These are phyloP conservation scores for Pteropus alecto DNA, from an alignment of 2,113 vertebrate species.

Conservation along the genomic window DNA sequence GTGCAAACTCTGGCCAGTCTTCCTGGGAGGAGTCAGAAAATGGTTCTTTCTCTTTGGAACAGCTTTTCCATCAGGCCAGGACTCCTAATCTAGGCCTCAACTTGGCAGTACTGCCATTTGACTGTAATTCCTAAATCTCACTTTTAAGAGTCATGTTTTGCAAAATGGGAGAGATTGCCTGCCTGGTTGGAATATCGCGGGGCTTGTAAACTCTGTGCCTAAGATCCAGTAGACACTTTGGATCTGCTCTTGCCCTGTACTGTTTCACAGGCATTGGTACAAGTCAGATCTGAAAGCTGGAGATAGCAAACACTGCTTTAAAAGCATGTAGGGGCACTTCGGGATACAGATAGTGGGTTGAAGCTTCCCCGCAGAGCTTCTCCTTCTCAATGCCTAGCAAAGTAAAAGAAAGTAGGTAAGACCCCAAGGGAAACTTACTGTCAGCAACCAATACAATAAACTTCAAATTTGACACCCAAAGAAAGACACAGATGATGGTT, in stretches of 20 bases:
- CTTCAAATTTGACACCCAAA: background rate
- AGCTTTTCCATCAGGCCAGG: background rate
- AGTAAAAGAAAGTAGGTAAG: background rate
- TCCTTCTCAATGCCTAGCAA: constrained; percentile 1
- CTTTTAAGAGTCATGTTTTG: background rate
- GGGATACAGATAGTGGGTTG: background rate
- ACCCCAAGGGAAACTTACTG: background rate
- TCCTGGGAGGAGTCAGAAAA: background rate
- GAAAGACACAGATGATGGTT: background rate
- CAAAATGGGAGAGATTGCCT: background rate
- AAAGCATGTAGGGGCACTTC: background rate
- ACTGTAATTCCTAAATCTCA: background rate
- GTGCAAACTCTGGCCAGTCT: background rate
- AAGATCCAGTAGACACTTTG: background rate
- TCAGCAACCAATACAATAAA: background rate
- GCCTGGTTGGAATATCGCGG: background rate
- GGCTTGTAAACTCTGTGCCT: background rate
- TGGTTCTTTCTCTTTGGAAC: background rate
- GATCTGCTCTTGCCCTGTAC: background rate
- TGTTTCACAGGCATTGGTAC: background rate
- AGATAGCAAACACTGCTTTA: background rate
- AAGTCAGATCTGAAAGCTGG: background rate
- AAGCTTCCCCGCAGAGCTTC: background rate
- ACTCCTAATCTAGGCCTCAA: background rate
- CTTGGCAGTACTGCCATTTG: background rate